Conservation (phyloP, 2,797 vertebrate genomes). For the Alosa sapidissima region DNA sequence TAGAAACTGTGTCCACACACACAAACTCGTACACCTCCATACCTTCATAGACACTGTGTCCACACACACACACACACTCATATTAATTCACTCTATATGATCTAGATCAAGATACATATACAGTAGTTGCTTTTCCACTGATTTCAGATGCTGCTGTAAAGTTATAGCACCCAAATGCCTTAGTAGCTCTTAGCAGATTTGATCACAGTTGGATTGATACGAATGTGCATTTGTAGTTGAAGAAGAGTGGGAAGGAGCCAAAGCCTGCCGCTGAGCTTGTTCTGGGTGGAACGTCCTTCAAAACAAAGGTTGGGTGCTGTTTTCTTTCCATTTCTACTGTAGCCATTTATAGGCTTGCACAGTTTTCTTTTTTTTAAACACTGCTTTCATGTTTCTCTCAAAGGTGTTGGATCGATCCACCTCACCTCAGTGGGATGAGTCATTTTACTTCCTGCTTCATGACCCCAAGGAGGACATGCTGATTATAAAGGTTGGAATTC, state of each 20-base stretch:
- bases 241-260: slow-evolving; percentile 86
- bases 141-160: neutral
- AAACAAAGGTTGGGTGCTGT: slow-evolving; percentile 76
- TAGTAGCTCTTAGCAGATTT: neutral
- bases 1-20: no score
- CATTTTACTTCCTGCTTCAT: slow-evolving; percentile 81
- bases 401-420: slow-evolving; percentile 79
- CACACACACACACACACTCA: neutral
- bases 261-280: slow-evolving; percentile 77
- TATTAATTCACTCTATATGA: neutral
- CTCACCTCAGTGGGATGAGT: slow-evolving; percentile 86
- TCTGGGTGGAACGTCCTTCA: slow-evolving; percentile 74
- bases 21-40: neutral
- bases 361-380: neutral
- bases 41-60: no score
- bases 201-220: neutral
- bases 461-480: slow-evolving; percentile 80
- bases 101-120: neutral
- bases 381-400: slow-evolving; percentile 19
- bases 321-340: neutral
- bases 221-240: slow-evolving; percentile 68
- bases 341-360: neutral
- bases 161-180: neutral
- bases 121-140: neutral
- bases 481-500: slow-evolving; percentile 77